Percentiles rank a stretch among this genome's conserved stretches.
Conservation (phyloP, 2,888 invertebrate genomes). For the Hoplodrina ambigua region DNA sequence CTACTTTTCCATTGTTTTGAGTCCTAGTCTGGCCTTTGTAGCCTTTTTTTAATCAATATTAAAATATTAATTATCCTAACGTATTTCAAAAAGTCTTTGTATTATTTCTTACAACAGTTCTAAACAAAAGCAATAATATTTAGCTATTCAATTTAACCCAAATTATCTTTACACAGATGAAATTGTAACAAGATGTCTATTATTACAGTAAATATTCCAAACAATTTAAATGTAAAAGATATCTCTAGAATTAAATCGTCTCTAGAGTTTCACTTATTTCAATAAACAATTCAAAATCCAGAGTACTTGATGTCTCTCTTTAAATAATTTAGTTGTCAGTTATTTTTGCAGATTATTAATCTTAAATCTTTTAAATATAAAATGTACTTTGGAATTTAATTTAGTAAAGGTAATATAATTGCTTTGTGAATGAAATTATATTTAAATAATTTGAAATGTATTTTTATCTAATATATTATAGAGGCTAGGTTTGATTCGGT, state of each 20-base stretch:
- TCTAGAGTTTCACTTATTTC: slow-evolving; percentile 25
- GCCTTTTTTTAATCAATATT: background rate
- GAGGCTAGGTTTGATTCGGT: too few relatives aligned
- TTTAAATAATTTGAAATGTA: background rate
- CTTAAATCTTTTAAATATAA: slow-evolving; percentile 13
- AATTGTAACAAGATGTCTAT: slow-evolving; percentile 26
- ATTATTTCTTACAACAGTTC: background rate
- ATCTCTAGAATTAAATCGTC: slow-evolving; percentile 24
- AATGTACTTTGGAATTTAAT: slow-evolving; percentile 12
- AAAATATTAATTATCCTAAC: background rate
- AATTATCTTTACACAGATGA: slow-evolving; percentile 9
- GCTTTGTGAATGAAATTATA: background rate
- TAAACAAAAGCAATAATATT: slow-evolving; percentile 3
- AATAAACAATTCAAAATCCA: slow-evolving; percentile 35
- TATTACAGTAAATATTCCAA: slow-evolving; percentile 34
- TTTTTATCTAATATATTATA: too few relatives aligned
- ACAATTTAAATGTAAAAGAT: slow-evolving; percentile 25
- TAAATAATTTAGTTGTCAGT: slow-evolving; percentile 38
- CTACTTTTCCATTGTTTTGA: too few relatives aligned
- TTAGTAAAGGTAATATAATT: background rate
- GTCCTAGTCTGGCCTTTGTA: background rate
- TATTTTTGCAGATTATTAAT: slow-evolving; percentile 30
- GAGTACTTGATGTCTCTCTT: slow-evolving; percentile 17
- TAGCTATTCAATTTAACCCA: background rate
- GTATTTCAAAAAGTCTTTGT: background rate